A percentile compares a stretch with the other conserved stretches of the same genome.
Conservation (phyloP, 2,888 invertebrate genomes). For the Euplexia lucipara region DNA sequence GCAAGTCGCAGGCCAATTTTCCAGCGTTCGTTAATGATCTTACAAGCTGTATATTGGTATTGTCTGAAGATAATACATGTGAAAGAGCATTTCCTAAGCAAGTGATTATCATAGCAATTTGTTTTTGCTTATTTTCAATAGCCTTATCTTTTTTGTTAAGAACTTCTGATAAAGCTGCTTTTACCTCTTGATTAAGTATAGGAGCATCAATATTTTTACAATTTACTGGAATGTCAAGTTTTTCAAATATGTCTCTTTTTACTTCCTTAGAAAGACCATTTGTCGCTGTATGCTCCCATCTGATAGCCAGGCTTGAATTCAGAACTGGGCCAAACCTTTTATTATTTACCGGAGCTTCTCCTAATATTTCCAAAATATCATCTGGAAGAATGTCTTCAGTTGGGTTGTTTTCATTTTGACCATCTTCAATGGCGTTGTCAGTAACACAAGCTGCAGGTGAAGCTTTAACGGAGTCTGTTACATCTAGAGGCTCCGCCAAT, state of each 20-base stretch:
- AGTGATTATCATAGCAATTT: slow-evolving; percentile 3
- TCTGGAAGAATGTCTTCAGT: neutral
- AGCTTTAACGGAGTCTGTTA: neutral
- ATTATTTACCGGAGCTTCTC: neutral
- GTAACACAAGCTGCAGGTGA: neutral
- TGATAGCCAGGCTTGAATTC: neutral
- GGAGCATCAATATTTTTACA: slow-evolving; percentile 9
- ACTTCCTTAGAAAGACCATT: neutral
- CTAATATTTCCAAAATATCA: slow-evolving; percentile 8
- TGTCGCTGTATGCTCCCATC: neutral
- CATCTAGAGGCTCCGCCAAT: neutral
- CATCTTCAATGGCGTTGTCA: neutral
- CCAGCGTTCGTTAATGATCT: slow-evolving; percentile 1
- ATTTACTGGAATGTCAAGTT: slow-evolving; percentile 7
- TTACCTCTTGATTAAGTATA: slow-evolving; percentile 7
- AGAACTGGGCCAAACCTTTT: neutral
- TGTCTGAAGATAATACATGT: neutral
- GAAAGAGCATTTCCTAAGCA: slow-evolving; percentile 15
- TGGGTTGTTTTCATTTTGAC: neutral
- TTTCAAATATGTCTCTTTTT: slow-evolving; percentile 2
- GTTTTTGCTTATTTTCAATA: slow-evolving; percentile 7
- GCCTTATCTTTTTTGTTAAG: slow-evolving; percentile 10
- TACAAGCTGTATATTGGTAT: slow-evolving; percentile 4
- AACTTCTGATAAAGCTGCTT: slow-evolving; percentile 6
- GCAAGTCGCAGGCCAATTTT: slow-evolving; percentile 4